Percentiles rank a stretch among this genome's conserved stretches.
These are phyloP conservation scores for Syndactyla subalaris DNA, from an alignment of 2,797 vertebrate species.

Conservation along the genomic window DNA sequence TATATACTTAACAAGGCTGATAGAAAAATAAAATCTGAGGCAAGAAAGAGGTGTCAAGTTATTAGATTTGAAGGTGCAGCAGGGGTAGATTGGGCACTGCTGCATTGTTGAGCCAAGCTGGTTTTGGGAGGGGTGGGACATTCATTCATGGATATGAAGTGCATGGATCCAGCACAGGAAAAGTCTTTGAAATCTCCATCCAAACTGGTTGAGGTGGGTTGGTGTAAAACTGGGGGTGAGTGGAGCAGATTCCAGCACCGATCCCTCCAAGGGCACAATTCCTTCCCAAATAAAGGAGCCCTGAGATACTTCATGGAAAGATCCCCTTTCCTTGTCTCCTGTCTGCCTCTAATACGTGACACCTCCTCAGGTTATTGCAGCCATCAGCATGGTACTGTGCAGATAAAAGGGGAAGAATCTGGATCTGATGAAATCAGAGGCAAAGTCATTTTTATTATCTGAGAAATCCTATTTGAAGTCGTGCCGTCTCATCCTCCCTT, in stretches of 20 bases:
- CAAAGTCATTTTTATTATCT: slow-evolving; percentile 56
- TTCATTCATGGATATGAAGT: neutral
- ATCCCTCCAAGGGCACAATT: neutral
- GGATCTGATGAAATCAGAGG: slow-evolving; percentile 45
- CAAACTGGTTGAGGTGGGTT: neutral
- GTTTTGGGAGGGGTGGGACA: neutral
- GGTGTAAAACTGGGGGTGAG: neutral
- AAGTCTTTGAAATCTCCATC: neutral
- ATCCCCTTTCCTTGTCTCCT: neutral
- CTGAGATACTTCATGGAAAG: neutral
- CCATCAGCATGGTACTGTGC: neutral
- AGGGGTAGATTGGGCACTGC: neutral
- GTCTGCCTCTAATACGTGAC: slow-evolving; percentile 9
- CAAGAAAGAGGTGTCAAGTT: slow-evolving; percentile 43
- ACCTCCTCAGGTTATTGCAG: neutral
- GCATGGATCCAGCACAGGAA: neutral
- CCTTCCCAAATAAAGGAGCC: slow-evolving; percentile 3
- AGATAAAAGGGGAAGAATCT: slow-evolving; percentile 11
- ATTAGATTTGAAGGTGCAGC: slow-evolving; percentile 19
- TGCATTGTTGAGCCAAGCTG: neutral
- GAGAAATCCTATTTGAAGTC: slow-evolving; percentile 31
- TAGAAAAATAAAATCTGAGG: neutral
- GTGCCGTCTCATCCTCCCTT: neutral
- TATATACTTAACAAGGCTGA: slow-evolving; percentile 48
- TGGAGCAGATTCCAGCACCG: neutral